Conservation (phyloP, 2,888 invertebrate genomes). For the Apamea crenata region DNA sequence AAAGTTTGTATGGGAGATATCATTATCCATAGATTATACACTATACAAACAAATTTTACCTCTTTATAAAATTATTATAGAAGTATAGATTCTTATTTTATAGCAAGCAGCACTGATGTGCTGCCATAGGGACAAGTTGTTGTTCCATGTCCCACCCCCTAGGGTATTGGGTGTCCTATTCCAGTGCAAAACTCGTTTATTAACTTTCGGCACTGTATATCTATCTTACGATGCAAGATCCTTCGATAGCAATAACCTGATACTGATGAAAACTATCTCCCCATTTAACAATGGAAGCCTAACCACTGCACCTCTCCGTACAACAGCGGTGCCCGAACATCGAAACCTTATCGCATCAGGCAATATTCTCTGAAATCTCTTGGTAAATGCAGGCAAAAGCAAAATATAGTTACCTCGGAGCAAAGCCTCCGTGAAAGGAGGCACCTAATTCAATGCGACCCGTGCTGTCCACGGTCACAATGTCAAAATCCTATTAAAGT, state of each 20-base stretch:
- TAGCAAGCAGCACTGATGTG: no score
- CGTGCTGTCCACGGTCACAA: constrained; percentile 55
- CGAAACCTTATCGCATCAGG: constrained; percentile 50
- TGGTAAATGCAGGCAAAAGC: constrained; percentile 49
- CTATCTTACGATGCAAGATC: neutral
- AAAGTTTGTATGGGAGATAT: neutral
- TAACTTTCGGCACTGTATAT: neutral
- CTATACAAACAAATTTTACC: no score
- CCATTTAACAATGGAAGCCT: constrained; percentile 3
- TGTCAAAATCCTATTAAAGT: constrained; percentile 67
- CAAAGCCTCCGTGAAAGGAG: constrained; percentile 60
- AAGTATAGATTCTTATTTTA: no score
- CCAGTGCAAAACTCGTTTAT: neutral
- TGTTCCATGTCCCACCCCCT: neutral
- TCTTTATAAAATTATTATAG: no score
- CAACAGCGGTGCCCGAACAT: constrained; percentile 30
- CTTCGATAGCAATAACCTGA: neutral
- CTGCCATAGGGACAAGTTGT: no score
- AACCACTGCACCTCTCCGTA: constrained; percentile 13
- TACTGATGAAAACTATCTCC: neutral
- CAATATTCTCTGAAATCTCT: constrained; percentile 58
- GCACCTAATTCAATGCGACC: constrained; percentile 60
- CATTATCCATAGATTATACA: no score
- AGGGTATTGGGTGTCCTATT: neutral
- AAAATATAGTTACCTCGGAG: constrained; percentile 60